Conservation (phyloP, 2,797 vertebrate species). For the Acanthurus lineatus region DNA sequence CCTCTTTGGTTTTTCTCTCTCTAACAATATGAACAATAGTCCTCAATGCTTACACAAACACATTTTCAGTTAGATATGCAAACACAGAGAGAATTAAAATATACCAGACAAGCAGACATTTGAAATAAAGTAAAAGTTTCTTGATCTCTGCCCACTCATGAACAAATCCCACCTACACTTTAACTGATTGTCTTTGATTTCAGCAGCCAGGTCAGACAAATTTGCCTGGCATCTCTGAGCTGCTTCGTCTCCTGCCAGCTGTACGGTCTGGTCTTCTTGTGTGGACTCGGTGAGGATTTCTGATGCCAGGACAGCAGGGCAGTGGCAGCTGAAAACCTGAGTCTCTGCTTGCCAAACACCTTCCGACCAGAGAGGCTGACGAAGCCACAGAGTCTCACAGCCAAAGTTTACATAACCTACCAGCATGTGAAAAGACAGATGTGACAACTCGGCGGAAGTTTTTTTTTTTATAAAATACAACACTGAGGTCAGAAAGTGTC, state of each 20-base stretch:
- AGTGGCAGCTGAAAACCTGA: conserved; percentile 38
- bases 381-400: conserved; percentile 22
- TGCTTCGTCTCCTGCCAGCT: conserved; percentile 34
- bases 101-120: not conserved
- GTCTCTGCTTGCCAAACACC: conserved; percentile 22
- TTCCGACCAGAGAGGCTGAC: conserved; percentile 34
- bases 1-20: not conserved
- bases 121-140: conserved; percentile 17
- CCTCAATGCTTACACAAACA: no score
- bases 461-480: conserved; percentile 21
- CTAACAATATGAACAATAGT: not conserved
- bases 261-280: conserved; percentile 17
- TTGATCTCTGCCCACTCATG: conserved; percentile 28
- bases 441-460: conserved; percentile 29
- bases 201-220: conserved; percentile 55
- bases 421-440: conserved; percentile 38
- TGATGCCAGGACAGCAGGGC: conserved; percentile 32
- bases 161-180: conserved; percentile 50
- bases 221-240: conserved; percentile 42
- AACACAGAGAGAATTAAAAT: not conserved
- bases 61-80: no score
- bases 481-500: conserved; percentile 31
- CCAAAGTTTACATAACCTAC: conserved; percentile 44
- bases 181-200: conserved; percentile 52
- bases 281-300: conserved; percentile 10